Evolutionary conservation across 2,888 invertebrate species (phyloP).

Genomic region (Patella caerulea): DNA sequence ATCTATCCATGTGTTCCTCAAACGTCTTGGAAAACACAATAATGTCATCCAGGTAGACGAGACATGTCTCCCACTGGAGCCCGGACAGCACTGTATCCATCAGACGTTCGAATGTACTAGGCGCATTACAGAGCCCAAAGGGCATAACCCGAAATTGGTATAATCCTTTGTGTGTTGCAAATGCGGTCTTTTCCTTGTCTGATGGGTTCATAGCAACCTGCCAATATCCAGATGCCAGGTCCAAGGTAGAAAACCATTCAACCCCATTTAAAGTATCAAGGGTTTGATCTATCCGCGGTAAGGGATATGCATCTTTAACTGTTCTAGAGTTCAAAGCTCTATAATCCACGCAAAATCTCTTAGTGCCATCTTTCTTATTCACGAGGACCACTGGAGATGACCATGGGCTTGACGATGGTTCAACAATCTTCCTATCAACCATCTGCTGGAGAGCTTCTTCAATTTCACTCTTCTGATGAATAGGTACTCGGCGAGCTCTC

Average conservation of each 20-base stretch:
- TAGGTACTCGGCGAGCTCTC: constrained; percentile 20
- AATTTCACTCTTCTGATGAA: constrained; percentile 18
- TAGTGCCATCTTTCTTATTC: constrained; percentile 22
- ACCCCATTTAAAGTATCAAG: neutral
- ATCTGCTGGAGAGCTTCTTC: constrained; percentile 24
- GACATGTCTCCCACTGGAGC: constrained; percentile 31
- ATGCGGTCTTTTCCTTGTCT: neutral
- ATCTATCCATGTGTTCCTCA: constrained; percentile 25
- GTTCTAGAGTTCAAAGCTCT: constrained; percentile 13
- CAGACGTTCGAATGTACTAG: neutral
- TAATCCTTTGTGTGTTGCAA: neutral
- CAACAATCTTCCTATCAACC: constrained; percentile 23
- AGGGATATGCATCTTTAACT: neutral
- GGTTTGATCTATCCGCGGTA: neutral
- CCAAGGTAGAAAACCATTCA: neutral
- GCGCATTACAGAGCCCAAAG: neutral
- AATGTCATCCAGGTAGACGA: constrained; percentile 45
- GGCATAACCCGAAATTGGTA: neutral
- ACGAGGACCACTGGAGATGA: constrained; percentile 27
- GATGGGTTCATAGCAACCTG: neutral
- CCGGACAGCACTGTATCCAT: constrained; percentile 27
- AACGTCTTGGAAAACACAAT: constrained; percentile 37
- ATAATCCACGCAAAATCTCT: constrained; percentile 28
- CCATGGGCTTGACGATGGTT: constrained; percentile 26
- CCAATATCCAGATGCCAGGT: neutral